These are phyloP conservation scores for Timema podura DNA, from an alignment of 2,888 invertebrate species.

Conservation along the genomic window DNA sequence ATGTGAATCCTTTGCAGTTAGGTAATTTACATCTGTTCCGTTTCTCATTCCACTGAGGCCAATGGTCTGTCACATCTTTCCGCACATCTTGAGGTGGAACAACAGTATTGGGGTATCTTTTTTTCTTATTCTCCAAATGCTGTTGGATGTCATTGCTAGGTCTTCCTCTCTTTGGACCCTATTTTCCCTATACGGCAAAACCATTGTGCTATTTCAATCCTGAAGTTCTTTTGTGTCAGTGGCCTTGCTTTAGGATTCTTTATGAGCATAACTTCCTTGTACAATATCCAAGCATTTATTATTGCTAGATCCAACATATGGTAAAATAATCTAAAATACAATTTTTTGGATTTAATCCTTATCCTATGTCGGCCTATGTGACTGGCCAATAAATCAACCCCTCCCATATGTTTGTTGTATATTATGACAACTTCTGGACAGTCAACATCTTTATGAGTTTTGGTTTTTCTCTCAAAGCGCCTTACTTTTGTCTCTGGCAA, in stretches of 20 bases:
- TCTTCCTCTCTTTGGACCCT: slow-evolving; percentile 8
- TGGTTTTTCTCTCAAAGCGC: background rate
- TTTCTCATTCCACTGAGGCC: slow-evolving; percentile 1
- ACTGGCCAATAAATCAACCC: slow-evolving; percentile 5
- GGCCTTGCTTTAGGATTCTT: background rate
- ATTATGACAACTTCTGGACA: slow-evolving; percentile 10
- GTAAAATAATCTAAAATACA: slow-evolving; percentile 5
- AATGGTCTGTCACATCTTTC: background rate
- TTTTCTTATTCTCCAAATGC: slow-evolving; percentile 4
- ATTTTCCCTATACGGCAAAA: background rate
- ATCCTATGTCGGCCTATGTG: slow-evolving; percentile 11
- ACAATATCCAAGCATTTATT: slow-evolving; percentile 15
- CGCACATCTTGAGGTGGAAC: slow-evolving; percentile 9
- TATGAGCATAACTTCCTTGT: background rate
- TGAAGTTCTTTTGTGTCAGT: background rate
- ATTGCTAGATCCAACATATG: background rate
- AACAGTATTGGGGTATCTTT: background rate
- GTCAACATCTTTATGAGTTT: slow-evolving; percentile 5
- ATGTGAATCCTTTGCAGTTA: slow-evolving; percentile 8
- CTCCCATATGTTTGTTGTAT: slow-evolving; percentile 13
- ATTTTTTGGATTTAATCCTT: slow-evolving; percentile 6
- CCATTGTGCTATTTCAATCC: slow-evolving; percentile 6
- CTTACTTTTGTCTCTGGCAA: slow-evolving; percentile 7
- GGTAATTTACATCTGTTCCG: slow-evolving; percentile 8
- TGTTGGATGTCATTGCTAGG: background rate